Conservation (phyloP, 2,888 invertebrate species). For the Metellina segmentata region DNA sequence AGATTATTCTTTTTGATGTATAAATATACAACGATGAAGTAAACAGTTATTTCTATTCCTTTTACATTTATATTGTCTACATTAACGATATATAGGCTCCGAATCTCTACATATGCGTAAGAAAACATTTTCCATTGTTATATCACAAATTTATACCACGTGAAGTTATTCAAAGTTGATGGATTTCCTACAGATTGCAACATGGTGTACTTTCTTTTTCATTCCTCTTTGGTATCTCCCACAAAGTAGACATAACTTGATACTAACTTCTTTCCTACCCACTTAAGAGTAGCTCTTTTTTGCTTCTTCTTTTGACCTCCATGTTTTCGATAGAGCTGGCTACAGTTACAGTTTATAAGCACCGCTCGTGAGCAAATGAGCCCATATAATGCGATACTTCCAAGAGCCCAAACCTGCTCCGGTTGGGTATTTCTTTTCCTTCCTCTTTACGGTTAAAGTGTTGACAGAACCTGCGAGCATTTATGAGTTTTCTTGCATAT, state of each 20-base stretch:
- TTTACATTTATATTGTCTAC: no score
- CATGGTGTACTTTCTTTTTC: constrained; percentile 3
- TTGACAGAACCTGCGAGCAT: constrained; percentile 42
- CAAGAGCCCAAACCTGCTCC: constrained; percentile 13
- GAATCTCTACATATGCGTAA: no score
- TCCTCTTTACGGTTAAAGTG: constrained; percentile 50
- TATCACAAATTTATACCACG: no score
- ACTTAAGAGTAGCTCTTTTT: constrained; percentile 34
- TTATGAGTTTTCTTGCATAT: constrained; percentile 40
- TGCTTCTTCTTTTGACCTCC: neutral
- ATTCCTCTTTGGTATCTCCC: constrained; percentile 13
- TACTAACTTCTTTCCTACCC: constrained; percentile 49
- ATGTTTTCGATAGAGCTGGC: constrained; percentile 45
- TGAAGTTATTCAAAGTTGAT: neutral
- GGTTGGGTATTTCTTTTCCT: constrained; percentile 34
- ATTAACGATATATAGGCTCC: no score
- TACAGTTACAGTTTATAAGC: constrained; percentile 59
- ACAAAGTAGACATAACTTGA: constrained; percentile 55
- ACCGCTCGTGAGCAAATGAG: constrained; percentile 49
- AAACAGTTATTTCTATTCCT: no score
- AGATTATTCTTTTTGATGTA: no score
- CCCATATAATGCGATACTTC: constrained; percentile 57
- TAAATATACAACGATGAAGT: no score
- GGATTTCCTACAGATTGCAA: constrained; percentile 18
- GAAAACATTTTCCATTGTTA: no score